A percentile compares a stretch with the other conserved stretches of the same genome.
phyloP scores from a whole-genome alignment of 2,888 invertebrate genomes.

The Netelia inedita region DNA sequence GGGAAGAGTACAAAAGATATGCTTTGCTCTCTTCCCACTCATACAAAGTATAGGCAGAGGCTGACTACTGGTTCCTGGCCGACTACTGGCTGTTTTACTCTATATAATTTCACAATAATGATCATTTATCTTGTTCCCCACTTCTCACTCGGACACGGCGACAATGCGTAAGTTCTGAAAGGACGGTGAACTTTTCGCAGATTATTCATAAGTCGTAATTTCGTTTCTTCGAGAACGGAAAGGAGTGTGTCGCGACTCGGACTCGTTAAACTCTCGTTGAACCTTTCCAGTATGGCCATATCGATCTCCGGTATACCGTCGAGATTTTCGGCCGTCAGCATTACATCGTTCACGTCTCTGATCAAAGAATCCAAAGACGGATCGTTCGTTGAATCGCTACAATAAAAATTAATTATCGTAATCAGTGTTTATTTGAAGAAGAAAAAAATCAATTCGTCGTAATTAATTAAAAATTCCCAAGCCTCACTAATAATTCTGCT shows the following conservation, averaged over 20 bases:
- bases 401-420: constrained; percentile 41
- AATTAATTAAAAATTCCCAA: constrained; percentile 3
- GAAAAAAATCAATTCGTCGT: background rate
- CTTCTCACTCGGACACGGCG: constrained; percentile 76
- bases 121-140: constrained; percentile 51
- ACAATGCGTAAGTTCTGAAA: constrained; percentile 74
- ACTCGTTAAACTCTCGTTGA: constrained; percentile 70
- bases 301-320: constrained; percentile 77
- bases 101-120: background rate
- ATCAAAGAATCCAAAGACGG: constrained; percentile 69
- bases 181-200: constrained; percentile 73
- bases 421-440: background rate
- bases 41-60: too few species aligned
- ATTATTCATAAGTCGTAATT: constrained; percentile 71
- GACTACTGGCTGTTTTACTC: too few species aligned
- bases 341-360: constrained; percentile 68
- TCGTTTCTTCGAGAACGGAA: constrained; percentile 73
- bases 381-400: constrained; percentile 68
- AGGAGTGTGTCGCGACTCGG: constrained; percentile 70
- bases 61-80: too few species aligned
- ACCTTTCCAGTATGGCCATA: constrained; percentile 71
- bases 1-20: too few species aligned
- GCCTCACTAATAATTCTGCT: constrained; percentile 71
- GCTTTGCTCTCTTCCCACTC: too few species aligned
- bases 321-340: constrained; percentile 72